Evolutionary conservation across 2,797 vertebrate species (phyloP), one percentile per base, ranked within the genome.

Genomic region (Lycodopsis pacificus): DNA sequence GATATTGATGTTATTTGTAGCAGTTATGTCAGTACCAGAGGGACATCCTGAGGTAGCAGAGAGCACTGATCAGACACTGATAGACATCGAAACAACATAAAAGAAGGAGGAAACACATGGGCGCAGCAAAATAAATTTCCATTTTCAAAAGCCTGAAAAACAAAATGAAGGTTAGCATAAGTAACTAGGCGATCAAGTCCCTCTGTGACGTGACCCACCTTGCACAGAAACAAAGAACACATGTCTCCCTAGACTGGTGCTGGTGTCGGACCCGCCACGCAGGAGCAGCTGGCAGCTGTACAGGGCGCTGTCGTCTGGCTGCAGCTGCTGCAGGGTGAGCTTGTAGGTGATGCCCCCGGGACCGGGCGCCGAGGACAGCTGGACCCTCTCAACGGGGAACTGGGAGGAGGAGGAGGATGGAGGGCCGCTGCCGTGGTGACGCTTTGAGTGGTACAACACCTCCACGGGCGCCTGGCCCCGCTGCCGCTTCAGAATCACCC

Each of bases 261-360:
- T 20, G 80, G 25, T 64, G 22, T 79, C 62, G 0, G 85, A 38
- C 36, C 51, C 40, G 76, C 73, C 83, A 0, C 6, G 83, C 64
- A 82, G 72, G 5, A 92, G 90, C 84, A 94, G 87, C 77, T 89
- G 86, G 84, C 94, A 94, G 87, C 93, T 92, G 90, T 94, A 95
- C 63, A 92, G 75, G 73, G 40, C 93, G 49, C 89, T 91, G 77
- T 94, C 94, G 0, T 91, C 86, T 0, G 86, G 86, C 85, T 88
- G 92, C 77, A 94, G 88, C 42, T 82, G 81, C 65, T 53, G 87
- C 81, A 94, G 82, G 34, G 86, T 94, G 44, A 94, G 75, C 59
- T 84, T 89, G 88, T 83, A 92, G 75, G 79, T 65, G 88, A 94
- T 76, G 84, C 92, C 81, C 0, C 25, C 0, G 2, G 79, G 83